Evolutionary conservation across 2,888 invertebrate genomes (phyloP), one percentile per base, ranked within the genome.

Genomic region (Apantesis nais): DNA sequence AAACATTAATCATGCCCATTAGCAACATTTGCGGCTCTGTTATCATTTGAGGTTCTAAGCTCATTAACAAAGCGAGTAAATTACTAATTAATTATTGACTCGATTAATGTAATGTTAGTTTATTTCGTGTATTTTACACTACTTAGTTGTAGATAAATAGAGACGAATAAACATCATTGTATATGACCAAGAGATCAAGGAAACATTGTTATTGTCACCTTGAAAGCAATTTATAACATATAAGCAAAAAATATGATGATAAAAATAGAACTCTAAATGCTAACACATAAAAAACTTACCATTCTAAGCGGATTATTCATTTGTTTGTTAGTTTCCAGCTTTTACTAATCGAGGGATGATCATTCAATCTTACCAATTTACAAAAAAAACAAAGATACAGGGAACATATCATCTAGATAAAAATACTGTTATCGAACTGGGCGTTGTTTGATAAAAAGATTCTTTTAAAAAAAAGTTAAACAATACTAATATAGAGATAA

Each of bases 1-100:
- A 65, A 66, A 66, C 41, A 52, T n/a, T 37, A n/a, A n/a, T 25
- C n/a, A 52, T 66, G 75, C 79, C 69, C 72, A 52, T 29, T 66
- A 29, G 29, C 71, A 58, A 68, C 73, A 79, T 72, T 74, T 68
- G 67, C 65, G 48, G 34, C 31, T 37, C n/a, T n/a, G 68, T 75
- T 77, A 67, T 61, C 41, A 67, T 48, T 34, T 7, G 65, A 62
- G 61, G 85, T 81, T 79, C 78, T 82, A 81, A 86, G 79, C 82
- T 81, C 81, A 86, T 83, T 77, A 77, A 75, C 69, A 74, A 76
- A 68, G 73, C 74, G 61, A 62, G 70, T 69, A 64, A 74, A 77
- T 72, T 73, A 66, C 25, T 72, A 73, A 72, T 73, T 80, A 71
- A 63, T 39, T 67, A 31, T 64, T 66, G 70, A 61, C 60, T 52